Base-by-base conservation (phyloP, 30 jellyfish, hydroid and myxozoan genomes). In the Morbakka virulenta region DNA sequence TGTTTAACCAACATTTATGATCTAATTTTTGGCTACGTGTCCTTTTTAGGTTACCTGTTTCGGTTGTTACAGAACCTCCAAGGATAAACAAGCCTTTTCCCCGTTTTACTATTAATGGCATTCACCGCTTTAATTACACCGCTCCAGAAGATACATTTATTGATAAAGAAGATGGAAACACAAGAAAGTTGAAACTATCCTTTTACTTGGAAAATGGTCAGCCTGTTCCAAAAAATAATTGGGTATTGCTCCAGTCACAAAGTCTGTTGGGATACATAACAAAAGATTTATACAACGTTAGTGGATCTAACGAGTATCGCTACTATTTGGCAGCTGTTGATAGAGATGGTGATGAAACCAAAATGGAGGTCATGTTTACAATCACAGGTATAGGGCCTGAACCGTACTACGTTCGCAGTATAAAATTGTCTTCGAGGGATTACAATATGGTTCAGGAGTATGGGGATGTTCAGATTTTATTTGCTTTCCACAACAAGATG, bases 131-230 rank as follows among this genome's bases (percentile, higher is more conserved):
- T 17, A 63, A 32, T 1, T 63, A 31, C 12, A 33, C 14, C 1
- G 79, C 86, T 23, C 99, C 99, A n/a, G 64, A 57, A 1, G 69
- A 72, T 53, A 31, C 81, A 86, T 93, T 93, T 72, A 48, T 29
- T 14, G 99, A 93, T 57, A 69, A 79, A 2, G 99, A 93, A 53
- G 99, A 93, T 67, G 99, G 99, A 2, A 57, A 86, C 62, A 67
- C 99, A 17, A 67, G 96, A 57, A 77, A 75, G 3, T 83, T 93
- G 28, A 2, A 52, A 20, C 83, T 86, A 9, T 57, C 32, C 12
- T 72, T 87, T 13, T 77, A 77, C 24, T 9, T 32, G 24, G 29
- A 62, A 35, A 64, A 26, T 27, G 41, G 84, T 0, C 49, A 72
- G 53, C 22, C 28, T 6, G 61, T 76, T 1, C 87, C 88, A 4